A percentile compares a stretch with the other conserved stretches of the same genome.
phyloP scores from a whole-genome alignment of 2,797 vertebrate genomes.

The Gymnocypris eckloni region DNA sequence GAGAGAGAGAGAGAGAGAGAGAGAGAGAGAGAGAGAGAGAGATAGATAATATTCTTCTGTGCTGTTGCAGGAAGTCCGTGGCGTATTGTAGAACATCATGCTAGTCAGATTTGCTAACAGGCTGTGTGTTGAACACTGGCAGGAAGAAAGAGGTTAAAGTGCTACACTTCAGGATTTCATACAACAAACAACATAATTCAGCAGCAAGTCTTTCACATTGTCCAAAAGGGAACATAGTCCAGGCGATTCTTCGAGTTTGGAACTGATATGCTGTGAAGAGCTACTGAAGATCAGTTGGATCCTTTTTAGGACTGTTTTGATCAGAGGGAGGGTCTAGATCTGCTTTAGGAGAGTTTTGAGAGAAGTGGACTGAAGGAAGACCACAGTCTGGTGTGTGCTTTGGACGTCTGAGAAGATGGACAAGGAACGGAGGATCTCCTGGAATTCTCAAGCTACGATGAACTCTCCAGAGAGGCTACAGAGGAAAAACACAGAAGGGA shows the following conservation, averaged over 20 bases:
- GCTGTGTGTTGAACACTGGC: neutral
- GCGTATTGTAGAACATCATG: no score
- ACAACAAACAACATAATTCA: conserved; percentile 54
- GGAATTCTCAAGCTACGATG: conserved; percentile 70
- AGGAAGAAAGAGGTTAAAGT: conserved; percentile 63
- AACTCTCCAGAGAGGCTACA: conserved; percentile 82
- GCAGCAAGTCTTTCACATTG: conserved; percentile 46
- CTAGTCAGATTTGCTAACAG: no score
- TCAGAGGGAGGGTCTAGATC: conserved; percentile 9
- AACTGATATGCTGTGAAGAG: conserved; percentile 16
- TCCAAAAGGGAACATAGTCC: conserved; percentile 45
- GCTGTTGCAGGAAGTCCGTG: no score
- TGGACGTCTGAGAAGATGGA: conserved; percentile 36
- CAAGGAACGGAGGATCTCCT: conserved; percentile 29
- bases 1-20: no score
- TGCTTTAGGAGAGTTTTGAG: conserved; percentile 1
- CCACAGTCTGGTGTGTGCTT: conserved; percentile 47
- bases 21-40: neutral
- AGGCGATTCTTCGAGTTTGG: conserved; percentile 13
- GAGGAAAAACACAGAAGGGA: conserved; percentile 48
- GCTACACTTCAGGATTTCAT: conserved; percentile 64
- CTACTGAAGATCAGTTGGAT: conserved; percentile 13
- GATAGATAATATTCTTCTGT: neutral
- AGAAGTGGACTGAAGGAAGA: conserved; percentile 47
- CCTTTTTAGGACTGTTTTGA: conserved; percentile 9